Conservation (phyloP, 2,113 vertebrate species). For the Isurus oxyrinchus region DNA sequence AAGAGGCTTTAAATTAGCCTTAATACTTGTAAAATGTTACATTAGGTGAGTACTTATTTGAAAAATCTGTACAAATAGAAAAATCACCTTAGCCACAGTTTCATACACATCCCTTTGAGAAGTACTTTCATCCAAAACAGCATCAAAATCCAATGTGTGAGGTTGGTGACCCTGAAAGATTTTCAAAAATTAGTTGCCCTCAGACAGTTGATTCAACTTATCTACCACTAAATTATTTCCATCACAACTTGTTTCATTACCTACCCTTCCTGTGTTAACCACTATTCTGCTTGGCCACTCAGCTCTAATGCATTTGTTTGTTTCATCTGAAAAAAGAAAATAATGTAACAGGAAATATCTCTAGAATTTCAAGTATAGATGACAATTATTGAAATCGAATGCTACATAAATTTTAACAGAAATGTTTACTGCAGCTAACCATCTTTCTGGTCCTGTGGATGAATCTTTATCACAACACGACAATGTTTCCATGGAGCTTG, state of each 20-base stretch:
- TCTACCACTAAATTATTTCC: not conserved
- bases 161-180: slow-evolving; percentile 44
- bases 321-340: slow-evolving; percentile 17
- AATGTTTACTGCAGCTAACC: not conserved
- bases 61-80: not conserved
- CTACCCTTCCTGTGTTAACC: slow-evolving; percentile 33
- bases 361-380: not conserved
- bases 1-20: not conserved
- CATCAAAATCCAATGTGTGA: slow-evolving; percentile 46
- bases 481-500: not conserved
- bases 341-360: not conserved
- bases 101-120: slow-evolving; percentile 48
- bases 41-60: not conserved
- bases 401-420: not conserved
- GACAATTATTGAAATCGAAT: not conserved
- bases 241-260: not conserved
- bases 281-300: slow-evolving; percentile 6
- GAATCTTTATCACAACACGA: slow-evolving; percentile 30
- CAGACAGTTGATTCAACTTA: not conserved
- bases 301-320: slow-evolving; percentile 14
- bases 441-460: slow-evolving; percentile 27
- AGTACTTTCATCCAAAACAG: slow-evolving; percentile 46
- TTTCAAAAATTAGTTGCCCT: not conserved
- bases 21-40: not conserved
- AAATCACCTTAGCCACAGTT: slow-evolving; percentile 46